Evolutionary conservation across 2,797 vertebrate species (phyloP).

Genomic region (Fringilla coelebs): DNA sequence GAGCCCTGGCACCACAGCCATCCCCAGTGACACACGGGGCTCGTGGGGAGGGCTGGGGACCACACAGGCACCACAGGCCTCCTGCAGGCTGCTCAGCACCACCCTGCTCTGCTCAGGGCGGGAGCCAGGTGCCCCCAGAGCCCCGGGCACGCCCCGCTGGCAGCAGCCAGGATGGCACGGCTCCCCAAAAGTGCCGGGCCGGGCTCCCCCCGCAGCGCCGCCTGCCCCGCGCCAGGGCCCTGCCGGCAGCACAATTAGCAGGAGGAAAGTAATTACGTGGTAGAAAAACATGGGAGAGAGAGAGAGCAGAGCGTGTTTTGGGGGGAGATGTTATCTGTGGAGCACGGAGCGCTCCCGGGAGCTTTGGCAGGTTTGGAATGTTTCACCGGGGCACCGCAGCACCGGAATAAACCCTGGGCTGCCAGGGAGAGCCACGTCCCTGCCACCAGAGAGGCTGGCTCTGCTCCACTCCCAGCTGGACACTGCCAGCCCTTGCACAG

Average conservation of each 20-base stretch:
- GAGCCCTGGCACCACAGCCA: background rate
- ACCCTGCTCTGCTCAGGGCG: background rate
- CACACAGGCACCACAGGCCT: background rate
- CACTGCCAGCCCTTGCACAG: background rate
- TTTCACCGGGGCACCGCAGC: background rate
- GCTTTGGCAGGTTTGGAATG: background rate
- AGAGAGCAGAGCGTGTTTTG: background rate
- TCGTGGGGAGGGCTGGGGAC: background rate
- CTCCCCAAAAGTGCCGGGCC: background rate
- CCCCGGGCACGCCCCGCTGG: background rate
- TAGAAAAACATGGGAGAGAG: background rate
- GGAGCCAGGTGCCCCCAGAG: background rate
- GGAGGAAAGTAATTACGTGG: background rate
- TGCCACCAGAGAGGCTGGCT: background rate
- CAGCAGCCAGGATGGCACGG: accelerated
- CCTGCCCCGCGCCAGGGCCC: background rate
- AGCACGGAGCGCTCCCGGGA: background rate
- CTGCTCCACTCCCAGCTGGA: background rate
- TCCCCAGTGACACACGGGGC: accelerated
- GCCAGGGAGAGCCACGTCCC: background rate
- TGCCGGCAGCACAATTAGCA: background rate
- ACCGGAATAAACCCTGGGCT: background rate
- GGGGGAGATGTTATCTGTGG: background rate
- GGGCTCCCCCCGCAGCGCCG: background rate
- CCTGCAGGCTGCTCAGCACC: background rate